Evolutionary conservation across 2,113 vertebrate species (phyloP), one percentile per base, ranked within the genome.

Genomic region (Taurulus bubalis): DNA sequence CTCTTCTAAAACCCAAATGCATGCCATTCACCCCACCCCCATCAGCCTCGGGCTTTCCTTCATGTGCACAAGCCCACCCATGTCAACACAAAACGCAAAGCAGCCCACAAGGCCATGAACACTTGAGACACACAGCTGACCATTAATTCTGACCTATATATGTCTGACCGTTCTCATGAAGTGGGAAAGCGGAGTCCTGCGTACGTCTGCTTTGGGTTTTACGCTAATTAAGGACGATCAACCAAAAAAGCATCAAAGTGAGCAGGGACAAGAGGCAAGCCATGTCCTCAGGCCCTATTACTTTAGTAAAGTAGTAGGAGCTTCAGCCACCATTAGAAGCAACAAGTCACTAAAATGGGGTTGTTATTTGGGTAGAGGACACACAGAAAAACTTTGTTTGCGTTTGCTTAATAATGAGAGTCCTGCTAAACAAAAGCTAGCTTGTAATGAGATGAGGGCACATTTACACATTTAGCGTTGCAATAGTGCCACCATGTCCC

Each of bases 81-180:
- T 89, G 87, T 92, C 92, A 92, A 90, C 86, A 89, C 85, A 87
- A 86, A 90, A 86, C 68, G 71, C 77, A 86, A 77, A 91, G 85
- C 80, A 55, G 66, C 81, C 74, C 80, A 87, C 87, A 85, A 85
- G 80, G 79, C 89, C 36, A 42, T 6, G 59, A 83, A 89, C 89
- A 88, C 88, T 92, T 80, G 78, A 86, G 84, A 87, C 80, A 80
- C 85, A 86, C 86, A 90, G 87, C 87, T 92, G 91, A 93, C 91
- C 85, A 86, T 89, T 91, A 79, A 90, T 93, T 89, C 82, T 93
- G 94, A 93, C 93, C 93, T 88, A 94, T 93, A 92, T 94, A 83
- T 79, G 89, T 89, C 90, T 26, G 62, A 72, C 76, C 64, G 55
- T 87, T 87, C 75, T 65, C 87, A 77, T 64, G 60, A 89, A 83